Conservation (phyloP, 2,888 invertebrate species). For the Clivina fossor region DNA sequence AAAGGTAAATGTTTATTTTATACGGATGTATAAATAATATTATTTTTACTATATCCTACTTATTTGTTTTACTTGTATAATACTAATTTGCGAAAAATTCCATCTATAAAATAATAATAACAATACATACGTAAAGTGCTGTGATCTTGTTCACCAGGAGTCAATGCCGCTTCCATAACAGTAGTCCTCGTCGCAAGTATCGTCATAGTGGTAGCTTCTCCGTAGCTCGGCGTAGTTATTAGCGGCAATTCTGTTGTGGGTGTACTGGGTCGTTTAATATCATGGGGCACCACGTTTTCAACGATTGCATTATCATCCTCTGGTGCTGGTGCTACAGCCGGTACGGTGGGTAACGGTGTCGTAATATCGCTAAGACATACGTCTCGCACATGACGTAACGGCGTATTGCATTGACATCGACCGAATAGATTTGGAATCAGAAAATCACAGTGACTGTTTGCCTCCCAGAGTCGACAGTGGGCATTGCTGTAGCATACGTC, state of each 20-base stretch:
- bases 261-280: slow-evolving; percentile 18
- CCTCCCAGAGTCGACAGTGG: slow-evolving; percentile 83
- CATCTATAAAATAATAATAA: no score
- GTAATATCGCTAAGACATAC: slow-evolving; percentile 60
- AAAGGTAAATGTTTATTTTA: no score
- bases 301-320: slow-evolving; percentile 54
- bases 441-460: slow-evolving; percentile 84
- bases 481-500: slow-evolving; percentile 88
- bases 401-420: slow-evolving; percentile 77
- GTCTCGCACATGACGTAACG: slow-evolving; percentile 65
- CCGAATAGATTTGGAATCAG: slow-evolving; percentile 88
- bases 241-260: not conserved
- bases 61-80: no score
- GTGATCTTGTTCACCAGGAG: slow-evolving; percentile 47
- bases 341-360: slow-evolving; percentile 44
- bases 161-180: slow-evolving; percentile 55
- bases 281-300: slow-evolving; percentile 52
- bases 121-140: no score
- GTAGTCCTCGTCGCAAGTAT: slow-evolving; percentile 54
- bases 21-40: no score
- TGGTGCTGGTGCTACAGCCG: slow-evolving; percentile 41
- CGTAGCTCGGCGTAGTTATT: slow-evolving; percentile 4
- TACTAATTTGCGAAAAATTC: no score
- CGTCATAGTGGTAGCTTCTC: slow-evolving; percentile 42
- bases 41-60: no score